Conservation (phyloP, 2,797 vertebrate species). For the Scyliorhinus canicula region DNA sequence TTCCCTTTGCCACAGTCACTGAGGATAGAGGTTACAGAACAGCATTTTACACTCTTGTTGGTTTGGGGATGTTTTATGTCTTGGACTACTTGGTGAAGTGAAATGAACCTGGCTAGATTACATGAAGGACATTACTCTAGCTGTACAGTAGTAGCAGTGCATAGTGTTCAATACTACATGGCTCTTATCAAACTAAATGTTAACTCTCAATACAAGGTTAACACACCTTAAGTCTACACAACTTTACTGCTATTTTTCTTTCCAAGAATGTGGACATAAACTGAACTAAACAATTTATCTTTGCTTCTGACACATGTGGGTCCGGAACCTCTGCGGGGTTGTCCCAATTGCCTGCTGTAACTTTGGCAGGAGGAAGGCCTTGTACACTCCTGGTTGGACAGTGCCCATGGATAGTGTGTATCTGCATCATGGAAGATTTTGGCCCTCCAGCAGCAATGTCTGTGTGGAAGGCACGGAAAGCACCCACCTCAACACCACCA, state of each 20-base stretch:
- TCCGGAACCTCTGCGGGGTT: background rate
- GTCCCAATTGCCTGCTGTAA: background rate
- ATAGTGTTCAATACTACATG: background rate
- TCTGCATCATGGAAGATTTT: background rate
- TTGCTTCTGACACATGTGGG: background rate
- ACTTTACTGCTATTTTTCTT: background rate
- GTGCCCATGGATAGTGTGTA: background rate
- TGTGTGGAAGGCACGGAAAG: background rate
- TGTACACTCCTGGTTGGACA: background rate
- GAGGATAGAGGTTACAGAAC: background rate
- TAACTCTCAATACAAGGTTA: background rate
- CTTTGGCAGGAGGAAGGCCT: background rate
- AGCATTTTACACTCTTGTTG: background rate
- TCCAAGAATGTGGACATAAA: background rate
- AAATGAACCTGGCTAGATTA: background rate
- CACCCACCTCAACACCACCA: no score
- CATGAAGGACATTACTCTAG: background rate
- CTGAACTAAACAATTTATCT: background rate
- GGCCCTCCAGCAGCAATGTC: background rate
- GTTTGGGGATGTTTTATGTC: background rate
- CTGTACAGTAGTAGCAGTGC: background rate
- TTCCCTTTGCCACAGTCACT: no score
- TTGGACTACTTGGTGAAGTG: background rate
- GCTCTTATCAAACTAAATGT: slow-evolving; percentile 1
- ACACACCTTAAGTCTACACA: background rate